Evolutionary conservation across 2,113 vertebrate species (phyloP).

Genomic region (Poeciliopsis prolifica): DNA sequence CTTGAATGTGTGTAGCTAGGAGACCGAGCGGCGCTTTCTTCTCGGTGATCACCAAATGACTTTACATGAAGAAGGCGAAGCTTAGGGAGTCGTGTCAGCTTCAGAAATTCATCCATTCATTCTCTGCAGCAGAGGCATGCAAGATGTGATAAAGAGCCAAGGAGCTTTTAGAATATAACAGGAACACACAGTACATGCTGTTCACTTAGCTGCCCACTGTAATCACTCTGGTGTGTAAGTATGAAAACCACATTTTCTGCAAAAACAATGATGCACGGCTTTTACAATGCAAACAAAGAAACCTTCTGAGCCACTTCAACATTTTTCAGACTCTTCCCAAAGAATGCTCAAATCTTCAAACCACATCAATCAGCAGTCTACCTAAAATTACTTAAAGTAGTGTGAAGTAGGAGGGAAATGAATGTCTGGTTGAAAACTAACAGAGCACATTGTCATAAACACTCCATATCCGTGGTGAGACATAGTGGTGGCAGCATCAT

Average conservation of each 20-base stretch:
- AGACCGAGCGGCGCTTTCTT: constrained; percentile 12
- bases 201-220: constrained; percentile 5
- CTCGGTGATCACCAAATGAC: constrained; percentile 9
- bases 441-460: background rate
- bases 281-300: background rate
- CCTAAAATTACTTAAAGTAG: background rate
- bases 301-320: background rate
- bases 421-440: too few species aligned
- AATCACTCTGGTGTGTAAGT: background rate
- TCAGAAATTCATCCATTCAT: constrained; percentile 18
- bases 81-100: constrained; percentile 2
- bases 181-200: background rate
- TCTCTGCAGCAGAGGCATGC: constrained; percentile 12
- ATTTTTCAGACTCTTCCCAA: background rate
- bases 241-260: background rate
- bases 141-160: constrained; percentile 17
- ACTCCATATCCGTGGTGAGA: background rate
- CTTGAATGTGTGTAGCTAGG: constrained; percentile 35
- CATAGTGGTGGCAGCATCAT: background rate
- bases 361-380: background rate
- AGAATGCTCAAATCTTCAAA: background rate
- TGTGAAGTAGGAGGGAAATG: background rate
- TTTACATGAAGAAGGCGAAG: constrained; percentile 23
- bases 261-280: background rate
- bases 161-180: constrained; percentile 12